Evolutionary conservation across 2,888 invertebrate genomes (phyloP).

Genomic region (Amaurobius ferox): DNA sequence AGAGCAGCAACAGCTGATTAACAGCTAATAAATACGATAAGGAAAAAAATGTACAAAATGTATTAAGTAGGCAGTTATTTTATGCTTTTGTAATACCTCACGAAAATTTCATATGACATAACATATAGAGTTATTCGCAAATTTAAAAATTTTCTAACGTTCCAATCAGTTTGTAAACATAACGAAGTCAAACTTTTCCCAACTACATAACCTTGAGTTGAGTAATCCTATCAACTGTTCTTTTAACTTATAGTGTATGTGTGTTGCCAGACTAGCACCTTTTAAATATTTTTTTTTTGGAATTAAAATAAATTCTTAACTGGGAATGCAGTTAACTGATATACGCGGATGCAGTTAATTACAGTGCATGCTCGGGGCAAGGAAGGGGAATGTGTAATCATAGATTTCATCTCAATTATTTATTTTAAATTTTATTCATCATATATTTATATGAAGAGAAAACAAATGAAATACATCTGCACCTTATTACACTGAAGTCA

Average conservation of each 20-base stretch:
- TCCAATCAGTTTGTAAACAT: slow-evolving; percentile 4
- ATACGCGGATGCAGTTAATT: too few species aligned
- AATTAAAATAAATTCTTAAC: too few species aligned
- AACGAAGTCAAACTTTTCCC: not conserved
- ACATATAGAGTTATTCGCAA: not conserved
- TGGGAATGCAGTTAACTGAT: too few species aligned
- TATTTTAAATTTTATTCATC: too few species aligned
- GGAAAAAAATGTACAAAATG: not conserved
- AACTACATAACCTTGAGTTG: slow-evolving; percentile 55
- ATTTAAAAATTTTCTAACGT: not conserved
- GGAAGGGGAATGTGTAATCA: too few species aligned
- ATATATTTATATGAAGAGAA: too few species aligned
- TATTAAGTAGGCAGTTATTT: not conserved
- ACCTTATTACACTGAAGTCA: too few species aligned
- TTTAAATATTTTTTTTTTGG: too few species aligned
- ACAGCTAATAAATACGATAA: not conserved
- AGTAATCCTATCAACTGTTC: not conserved
- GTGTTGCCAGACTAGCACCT: too few species aligned
- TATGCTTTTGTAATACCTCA: not conserved
- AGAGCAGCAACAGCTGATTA: not conserved
- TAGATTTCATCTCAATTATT: too few species aligned
- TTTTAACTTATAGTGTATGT: not conserved
- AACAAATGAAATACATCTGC: too few species aligned
- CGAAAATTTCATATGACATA: not conserved
- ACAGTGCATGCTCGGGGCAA: too few species aligned